Evolutionary conservation across 2,113 vertebrate genomes (phyloP).

Genomic region (Chaetura pelagica): DNA sequence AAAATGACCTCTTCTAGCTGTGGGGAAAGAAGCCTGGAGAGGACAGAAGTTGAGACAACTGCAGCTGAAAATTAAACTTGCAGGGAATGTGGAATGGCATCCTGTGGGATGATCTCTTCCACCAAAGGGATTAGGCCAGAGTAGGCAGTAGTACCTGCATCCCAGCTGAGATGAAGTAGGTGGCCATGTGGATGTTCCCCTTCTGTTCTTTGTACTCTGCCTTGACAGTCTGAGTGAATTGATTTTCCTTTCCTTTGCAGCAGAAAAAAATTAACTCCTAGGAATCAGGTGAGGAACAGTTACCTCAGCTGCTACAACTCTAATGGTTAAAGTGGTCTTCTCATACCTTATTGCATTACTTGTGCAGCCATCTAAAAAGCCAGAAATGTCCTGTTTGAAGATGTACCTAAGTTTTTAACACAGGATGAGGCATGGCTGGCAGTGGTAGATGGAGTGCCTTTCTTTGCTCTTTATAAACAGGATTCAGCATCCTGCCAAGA

Average conservation of each 20-base stretch:
- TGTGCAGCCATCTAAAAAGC: not conserved
- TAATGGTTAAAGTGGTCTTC: not conserved
- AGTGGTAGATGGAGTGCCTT: not conserved
- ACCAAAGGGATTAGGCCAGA: not conserved
- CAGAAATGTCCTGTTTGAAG: not conserved
- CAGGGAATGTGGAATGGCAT: not conserved
- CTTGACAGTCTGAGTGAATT: not conserved
- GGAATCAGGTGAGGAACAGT: not conserved
- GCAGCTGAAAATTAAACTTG: slow-evolving; percentile 8
- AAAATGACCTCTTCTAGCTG: not conserved
- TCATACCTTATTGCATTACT: not conserved
- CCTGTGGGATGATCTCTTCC: not conserved
- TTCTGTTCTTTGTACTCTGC: not conserved
- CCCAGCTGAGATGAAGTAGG: not conserved
- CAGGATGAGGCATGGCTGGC: not conserved
- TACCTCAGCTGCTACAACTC: not conserved
- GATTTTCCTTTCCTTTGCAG: not conserved
- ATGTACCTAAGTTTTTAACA: not conserved
- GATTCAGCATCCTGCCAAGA: not conserved
- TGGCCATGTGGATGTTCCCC: not conserved
- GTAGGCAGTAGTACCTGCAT: not conserved
- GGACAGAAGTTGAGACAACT: not conserved
- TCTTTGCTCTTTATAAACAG: not conserved
- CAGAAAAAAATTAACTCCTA: not conserved
- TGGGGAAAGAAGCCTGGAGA: not conserved